Base-by-base conservation (phyloP, 2,797 vertebrate genomes). In the Monodelphis domestica region DNA sequence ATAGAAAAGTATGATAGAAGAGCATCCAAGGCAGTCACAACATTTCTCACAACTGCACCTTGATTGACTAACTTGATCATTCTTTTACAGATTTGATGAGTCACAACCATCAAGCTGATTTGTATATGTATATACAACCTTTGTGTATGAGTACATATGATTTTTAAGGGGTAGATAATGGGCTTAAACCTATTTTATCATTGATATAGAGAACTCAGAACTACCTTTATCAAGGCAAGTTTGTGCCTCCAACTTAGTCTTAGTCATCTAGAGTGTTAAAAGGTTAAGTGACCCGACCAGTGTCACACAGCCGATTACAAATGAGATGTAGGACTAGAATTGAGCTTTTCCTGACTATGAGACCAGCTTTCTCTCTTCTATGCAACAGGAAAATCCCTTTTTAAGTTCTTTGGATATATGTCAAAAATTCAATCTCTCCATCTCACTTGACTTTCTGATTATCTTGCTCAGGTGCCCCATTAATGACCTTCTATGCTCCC, bases 21-120 rank as follows among this genome's bases (percentile, higher is more conserved):
- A 28, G 21, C 24, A 33, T 88, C 11, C 4, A 53, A 12, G 5
- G 89, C 28, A 53, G 50, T 94, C 78, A 94, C n/a, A 95, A 51
- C 57, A 88, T 26, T 53, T 92, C 24, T 11, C 15, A 17, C 24
- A 29, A 90, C 88, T 91, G 30, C 28, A 26, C 11, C 70, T 84
- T 91, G 30, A 54, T 52, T 94, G 89, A 78, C 7, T 90, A 30
- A 89, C 6, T 89, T 93, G 30, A 95, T 55, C 11, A 54, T 59
- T 90, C 90, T n/a, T 54, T 5, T 55, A 5, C 26, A 28, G 3
- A 45, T 10, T 91, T 53, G 1, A 5, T 90, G 94, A 17, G 9
- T 91, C 89, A 89, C 54, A 95, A 84, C 29, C 88, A 95, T 90
- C 2, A 33, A 53, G 28, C 12, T 38, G 26, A 91, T 84, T 70